Evolutionary conservation across 2,113 vertebrate species (phyloP).

Genomic region (Carollia perspicillata): DNA sequence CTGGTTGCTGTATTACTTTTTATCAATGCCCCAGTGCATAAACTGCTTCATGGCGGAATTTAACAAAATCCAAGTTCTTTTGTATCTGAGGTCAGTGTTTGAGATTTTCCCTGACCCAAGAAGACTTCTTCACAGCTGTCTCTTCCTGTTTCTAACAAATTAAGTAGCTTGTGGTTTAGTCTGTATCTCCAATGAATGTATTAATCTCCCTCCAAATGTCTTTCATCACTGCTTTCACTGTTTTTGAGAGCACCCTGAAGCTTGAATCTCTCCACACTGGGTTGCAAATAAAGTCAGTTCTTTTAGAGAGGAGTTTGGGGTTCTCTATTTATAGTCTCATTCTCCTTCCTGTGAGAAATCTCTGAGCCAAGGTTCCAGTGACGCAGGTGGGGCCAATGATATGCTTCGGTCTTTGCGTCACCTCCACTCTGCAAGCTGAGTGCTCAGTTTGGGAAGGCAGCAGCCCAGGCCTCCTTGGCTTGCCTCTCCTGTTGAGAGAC

Average conservation of each 20-base stretch:
- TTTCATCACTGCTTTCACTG: background rate
- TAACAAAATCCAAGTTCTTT: background rate
- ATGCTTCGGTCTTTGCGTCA: background rate
- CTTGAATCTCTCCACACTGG: background rate
- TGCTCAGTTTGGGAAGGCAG: background rate
- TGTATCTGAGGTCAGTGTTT: background rate
- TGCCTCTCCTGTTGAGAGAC: background rate
- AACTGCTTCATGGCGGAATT: background rate
- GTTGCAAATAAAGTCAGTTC: background rate
- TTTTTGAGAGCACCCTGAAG: background rate
- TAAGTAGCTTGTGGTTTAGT: background rate
- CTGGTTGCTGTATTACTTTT: no score
- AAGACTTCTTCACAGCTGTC: background rate
- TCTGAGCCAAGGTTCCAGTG: background rate
- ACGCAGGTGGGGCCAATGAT: background rate
- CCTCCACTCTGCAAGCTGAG: background rate
- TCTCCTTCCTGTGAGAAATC: background rate
- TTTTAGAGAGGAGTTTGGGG: background rate
- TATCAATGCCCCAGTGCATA: background rate
- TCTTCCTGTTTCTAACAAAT: background rate
- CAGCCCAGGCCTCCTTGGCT: background rate
- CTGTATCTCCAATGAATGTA: background rate
- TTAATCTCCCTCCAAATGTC: background rate
- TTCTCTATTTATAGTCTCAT: background rate
- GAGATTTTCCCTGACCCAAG: background rate